Evolutionary conservation across 2,888 invertebrate species (phyloP).

Genomic region (Pheosia tremula): DNA sequence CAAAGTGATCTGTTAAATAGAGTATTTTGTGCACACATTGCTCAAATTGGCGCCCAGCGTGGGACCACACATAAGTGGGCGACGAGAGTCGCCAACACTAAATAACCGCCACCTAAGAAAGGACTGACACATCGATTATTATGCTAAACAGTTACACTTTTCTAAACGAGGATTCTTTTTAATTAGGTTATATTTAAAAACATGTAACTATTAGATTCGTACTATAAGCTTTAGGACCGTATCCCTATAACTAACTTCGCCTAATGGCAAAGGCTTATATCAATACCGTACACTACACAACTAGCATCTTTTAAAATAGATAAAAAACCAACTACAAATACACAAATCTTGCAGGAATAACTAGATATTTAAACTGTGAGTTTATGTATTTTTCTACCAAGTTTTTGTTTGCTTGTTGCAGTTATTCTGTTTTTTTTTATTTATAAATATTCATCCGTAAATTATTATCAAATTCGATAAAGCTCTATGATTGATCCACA

Average conservation of each 20-base stretch:
- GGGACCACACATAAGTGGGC: conserved; percentile 32
- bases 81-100: conserved; percentile 47
- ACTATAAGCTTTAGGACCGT: conserved; percentile 76
- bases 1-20: conserved; percentile 65
- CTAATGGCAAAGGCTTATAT: conserved; percentile 57
- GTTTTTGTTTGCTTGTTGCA: conserved; percentile 50
- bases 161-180: conserved; percentile 66
- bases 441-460: conserved; percentile 78
- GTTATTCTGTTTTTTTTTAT: conserved; percentile 49
- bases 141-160: conserved; percentile 65
- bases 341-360: conserved; percentile 68
- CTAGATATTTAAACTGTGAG: conserved; percentile 68
- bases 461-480: conserved; percentile 85
- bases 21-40: conserved; percentile 75
- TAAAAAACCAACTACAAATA: conserved; percentile 69
- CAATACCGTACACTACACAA: conserved; percentile 58
- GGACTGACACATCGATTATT: conserved; percentile 65
- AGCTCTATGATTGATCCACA: conserved; percentile 84
- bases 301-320: conserved; percentile 80
- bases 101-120: conserved; percentile 46
- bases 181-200: conserved; percentile 59
- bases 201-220: conserved; percentile 70
- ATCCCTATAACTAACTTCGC: conserved; percentile 60
- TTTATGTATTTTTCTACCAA: conserved; percentile 58
- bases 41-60: conserved; percentile 41